Evolutionary conservation across 2,888 invertebrate genomes (phyloP), one percentile per base, ranked within the genome.

Genomic region (Eupelmus urozonus): DNA sequence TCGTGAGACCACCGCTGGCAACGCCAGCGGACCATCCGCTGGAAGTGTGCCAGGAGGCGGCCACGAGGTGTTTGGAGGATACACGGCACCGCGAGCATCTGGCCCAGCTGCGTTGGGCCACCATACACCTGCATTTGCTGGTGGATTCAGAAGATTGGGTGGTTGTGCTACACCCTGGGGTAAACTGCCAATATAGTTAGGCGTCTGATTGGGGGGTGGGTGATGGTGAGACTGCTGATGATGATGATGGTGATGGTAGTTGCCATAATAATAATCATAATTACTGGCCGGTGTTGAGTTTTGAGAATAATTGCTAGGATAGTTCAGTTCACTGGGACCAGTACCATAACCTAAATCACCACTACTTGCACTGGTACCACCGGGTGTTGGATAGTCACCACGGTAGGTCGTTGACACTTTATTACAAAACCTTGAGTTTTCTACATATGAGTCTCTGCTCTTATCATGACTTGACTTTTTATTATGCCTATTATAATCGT

Each of bases 321-420:
- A 92, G 81, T 88, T 90, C 34, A 90, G 79, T 82, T 92, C 92
- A 84, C 91, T 92, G 23, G 91, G 90, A 2, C 90, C 90, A 1
- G 92, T 92, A 13, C 89, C 90, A 78, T 92, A 92, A 3, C 91
- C 91, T 85, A 92, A 87, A 85, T 92, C 92, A 34, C 90, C 89
- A n/a, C 88, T 87, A 2, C 85, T 87, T 18, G 86, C 85, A 74
- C 88, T 89, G 4, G 76, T 74, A 40, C 89, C 89, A 27, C 88
- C 85, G 49, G 89, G 88, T 2, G 89, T 89, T 23, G 89, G 87
- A 82, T 89, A 90, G 77, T 90, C 89, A 23, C 89, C 89, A 18
- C 89, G 82, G 71, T 87, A 89, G 60, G 81, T 83, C 3, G 78
- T 42, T 69, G 63, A 62, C 20, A 81, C 74, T 78, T 81, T 81